Percentiles rank a stretch among this genome's conserved stretches.
Conservation (phyloP, 92 coral and sea anemone species). For the Pocillopora grandis region DNA sequence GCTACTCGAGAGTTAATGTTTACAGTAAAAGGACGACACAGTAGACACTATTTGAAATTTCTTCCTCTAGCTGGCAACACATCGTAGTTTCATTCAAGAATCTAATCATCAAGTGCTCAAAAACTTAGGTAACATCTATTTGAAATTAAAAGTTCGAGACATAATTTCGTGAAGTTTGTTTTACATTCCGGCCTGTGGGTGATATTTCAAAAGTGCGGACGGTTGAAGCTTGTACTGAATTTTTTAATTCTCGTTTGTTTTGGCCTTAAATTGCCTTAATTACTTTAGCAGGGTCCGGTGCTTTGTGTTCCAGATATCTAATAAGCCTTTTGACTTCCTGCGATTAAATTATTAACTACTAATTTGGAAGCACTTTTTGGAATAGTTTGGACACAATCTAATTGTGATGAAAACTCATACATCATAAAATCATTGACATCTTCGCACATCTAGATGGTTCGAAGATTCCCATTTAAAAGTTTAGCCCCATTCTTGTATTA, state of each 20-base stretch:
- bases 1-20: too few species aligned
- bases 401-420: background rate
- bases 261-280: constrained; percentile 11
- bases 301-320: background rate
- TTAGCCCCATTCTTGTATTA: background rate
- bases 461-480: background rate
- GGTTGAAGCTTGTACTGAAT: background rate
- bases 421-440: background rate
- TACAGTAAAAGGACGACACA: too few species aligned
- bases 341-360: background rate
- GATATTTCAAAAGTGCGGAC: too few species aligned
- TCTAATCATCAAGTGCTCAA: too few species aligned
- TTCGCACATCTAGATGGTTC: background rate
- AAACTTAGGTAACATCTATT: too few species aligned
- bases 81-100: too few species aligned
- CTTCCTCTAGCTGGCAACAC: too few species aligned
- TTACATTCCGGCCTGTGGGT: too few species aligned
- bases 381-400: background rate
- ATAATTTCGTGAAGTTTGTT: too few species aligned
- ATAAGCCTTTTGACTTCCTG: constrained; percentile 17
- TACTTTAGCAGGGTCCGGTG: constrained; percentile 5
- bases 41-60: too few species aligned
- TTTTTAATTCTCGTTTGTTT: background rate
- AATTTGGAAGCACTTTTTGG: background rate
- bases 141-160: too few species aligned